Conservation (phyloP, 2,113 vertebrate species). For the Psilopogon haemacephalus region DNA sequence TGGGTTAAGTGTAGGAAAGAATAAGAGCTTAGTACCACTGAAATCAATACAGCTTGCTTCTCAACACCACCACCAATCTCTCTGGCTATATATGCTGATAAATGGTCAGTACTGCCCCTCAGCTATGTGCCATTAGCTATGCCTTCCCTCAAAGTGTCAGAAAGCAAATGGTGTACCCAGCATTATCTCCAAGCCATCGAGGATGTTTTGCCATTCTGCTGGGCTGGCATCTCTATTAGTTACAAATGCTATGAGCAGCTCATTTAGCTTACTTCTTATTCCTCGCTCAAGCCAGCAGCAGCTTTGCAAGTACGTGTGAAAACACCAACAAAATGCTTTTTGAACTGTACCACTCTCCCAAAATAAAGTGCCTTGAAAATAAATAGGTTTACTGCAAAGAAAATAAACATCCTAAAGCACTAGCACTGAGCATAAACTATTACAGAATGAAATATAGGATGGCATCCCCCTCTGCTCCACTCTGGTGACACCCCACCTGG, state of each 20-base stretch:
- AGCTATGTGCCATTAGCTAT: neutral
- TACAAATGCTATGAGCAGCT: neutral
- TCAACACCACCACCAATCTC: conserved; percentile 18
- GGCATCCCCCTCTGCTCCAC: too few species aligned
- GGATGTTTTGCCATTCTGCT: neutral
- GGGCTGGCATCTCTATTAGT: neutral
- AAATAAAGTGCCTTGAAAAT: conserved; percentile 39
- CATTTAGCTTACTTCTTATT: conserved; percentile 27
- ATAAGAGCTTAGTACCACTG: conserved; percentile 3
- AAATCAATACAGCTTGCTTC: conserved; percentile 56
- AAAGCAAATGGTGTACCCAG: neutral
- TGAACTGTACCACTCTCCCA: conserved; percentile 10
- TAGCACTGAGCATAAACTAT: neutral
- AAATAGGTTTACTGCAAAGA: conserved; percentile 5
- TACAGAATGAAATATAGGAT: neutral
- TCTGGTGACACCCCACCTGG: too few species aligned
- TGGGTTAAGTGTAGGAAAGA: conserved; percentile 51
- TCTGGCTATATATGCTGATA: neutral
- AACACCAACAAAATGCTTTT: conserved; percentile 4
- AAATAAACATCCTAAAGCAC: conserved; percentile 23
- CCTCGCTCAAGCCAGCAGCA: neutral
- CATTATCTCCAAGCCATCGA: neutral
- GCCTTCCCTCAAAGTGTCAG: neutral
- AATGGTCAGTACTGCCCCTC: neutral
- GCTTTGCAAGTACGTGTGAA: conserved; percentile 8